Percentiles rank a stretch among this genome's conserved stretches.
Conservation (phyloP, 2,113 vertebrate genomes). For the Chaetorhynchus papuensis region DNA sequence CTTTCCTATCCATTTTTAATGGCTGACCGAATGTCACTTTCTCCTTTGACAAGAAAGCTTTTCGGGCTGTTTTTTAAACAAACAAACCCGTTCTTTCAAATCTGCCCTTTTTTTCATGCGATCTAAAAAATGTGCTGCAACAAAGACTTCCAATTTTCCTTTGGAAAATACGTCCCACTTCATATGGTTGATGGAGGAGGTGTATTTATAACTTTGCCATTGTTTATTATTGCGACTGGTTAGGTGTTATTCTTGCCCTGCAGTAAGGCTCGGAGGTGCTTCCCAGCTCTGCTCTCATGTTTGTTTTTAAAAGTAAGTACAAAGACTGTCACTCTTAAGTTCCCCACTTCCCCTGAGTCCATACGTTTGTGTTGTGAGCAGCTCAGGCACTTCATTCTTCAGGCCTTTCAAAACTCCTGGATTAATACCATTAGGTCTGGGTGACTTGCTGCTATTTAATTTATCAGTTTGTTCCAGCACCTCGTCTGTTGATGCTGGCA, state of each 20-base stretch:
- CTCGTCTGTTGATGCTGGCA: conserved; percentile 56
- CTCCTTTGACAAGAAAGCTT: background rate
- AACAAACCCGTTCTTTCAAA: background rate
- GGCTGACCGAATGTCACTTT: background rate
- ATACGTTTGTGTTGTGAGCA: background rate
- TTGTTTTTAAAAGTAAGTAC: conserved; percentile 34
- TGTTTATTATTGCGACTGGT: background rate
- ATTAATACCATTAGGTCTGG: conserved; percentile 52
- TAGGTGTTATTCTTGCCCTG: conserved; percentile 43
- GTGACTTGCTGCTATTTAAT: conserved; percentile 53
- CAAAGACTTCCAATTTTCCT: background rate
- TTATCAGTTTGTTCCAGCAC: conserved; percentile 58
- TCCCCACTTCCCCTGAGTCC: background rate
- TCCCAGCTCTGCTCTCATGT: background rate
- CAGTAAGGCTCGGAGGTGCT: conserved; percentile 12
- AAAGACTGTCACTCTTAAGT: background rate
- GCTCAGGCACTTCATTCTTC: conserved; percentile 33
- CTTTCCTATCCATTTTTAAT: background rate
- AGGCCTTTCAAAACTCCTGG: conserved; percentile 33
- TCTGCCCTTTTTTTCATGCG: fast-evolving
- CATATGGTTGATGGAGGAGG: background rate
- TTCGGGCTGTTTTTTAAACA: background rate
- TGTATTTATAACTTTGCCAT: background rate
- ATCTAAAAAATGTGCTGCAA: background rate
- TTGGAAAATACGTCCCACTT: background rate